A percentile compares a stretch with the other conserved stretches of the same genome.
Conservation (phyloP, 2,888 invertebrate genomes). For the Holacanthella duospinosa region DNA sequence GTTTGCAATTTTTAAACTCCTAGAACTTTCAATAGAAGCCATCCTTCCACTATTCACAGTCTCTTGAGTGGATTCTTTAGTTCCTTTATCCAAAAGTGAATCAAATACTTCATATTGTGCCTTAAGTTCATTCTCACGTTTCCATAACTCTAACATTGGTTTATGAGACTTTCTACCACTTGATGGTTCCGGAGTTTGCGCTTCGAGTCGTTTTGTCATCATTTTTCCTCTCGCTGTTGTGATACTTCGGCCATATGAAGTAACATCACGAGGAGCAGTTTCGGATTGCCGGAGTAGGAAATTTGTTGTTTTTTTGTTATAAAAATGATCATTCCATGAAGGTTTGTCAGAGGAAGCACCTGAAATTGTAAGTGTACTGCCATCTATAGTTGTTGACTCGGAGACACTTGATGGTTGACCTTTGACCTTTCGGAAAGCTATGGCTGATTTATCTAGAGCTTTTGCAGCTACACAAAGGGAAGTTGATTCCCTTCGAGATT, state of each 20-base stretch:
- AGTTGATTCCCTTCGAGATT: background rate
- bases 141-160: background rate
- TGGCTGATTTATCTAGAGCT: background rate
- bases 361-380: background rate
- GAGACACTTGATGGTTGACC: too few relatives aligned
- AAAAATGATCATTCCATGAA: constrained; percentile 14
- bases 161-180: background rate
- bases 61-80: background rate
- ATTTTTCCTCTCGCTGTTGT: background rate
- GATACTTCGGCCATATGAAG: background rate
- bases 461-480: background rate
- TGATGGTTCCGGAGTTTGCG: background rate
- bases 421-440: background rate
- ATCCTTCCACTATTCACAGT: background rate
- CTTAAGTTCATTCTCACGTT: background rate
- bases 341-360: background rate
- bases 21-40: background rate
- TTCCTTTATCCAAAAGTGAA: background rate
- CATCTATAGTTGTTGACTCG: background rate
- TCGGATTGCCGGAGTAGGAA: background rate
- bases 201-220: background rate
- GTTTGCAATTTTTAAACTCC: background rate
- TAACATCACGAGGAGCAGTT: background rate
- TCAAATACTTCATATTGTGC: background rate
- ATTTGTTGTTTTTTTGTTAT: background rate